Conservation (phyloP, 2,888 invertebrate species). For the Tineola bisselliella region DNA sequence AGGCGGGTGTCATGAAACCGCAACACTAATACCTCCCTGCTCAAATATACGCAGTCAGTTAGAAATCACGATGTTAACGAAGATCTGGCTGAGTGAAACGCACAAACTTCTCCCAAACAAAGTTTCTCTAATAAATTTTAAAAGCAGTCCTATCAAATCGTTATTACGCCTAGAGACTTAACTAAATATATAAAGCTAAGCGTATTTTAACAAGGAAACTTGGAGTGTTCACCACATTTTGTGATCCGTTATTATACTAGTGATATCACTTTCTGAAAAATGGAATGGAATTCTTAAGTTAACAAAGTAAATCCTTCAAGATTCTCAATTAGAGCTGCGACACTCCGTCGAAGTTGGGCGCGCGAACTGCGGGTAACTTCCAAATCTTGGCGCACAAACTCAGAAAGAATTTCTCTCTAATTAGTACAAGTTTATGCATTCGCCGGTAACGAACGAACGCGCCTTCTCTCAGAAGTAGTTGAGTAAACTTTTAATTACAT, state of each 20-base stretch:
- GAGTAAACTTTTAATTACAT: constrained; percentile 53
- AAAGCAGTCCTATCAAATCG: background rate
- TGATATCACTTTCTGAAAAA: background rate
- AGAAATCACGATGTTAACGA: constrained; percentile 49
- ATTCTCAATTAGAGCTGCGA: constrained; percentile 64
- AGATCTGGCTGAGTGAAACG: constrained; percentile 39
- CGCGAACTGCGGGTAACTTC: constrained; percentile 28
- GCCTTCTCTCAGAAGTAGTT: constrained; percentile 26
- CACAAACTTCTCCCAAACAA: constrained; percentile 20
- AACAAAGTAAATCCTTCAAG: constrained; percentile 31
- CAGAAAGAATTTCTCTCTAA: constrained; percentile 59
- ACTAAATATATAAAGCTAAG: background rate
- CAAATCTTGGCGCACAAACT: constrained; percentile 51
- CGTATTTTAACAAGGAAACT: background rate
- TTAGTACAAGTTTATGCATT: constrained; percentile 65
- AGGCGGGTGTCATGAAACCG: constrained; percentile 36
- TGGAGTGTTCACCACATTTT: background rate
- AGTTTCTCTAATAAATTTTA: constrained; percentile 4
- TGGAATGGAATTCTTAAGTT: background rate
- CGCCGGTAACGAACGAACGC: constrained; percentile 32
- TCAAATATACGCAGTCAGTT: constrained; percentile 57
- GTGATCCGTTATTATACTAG: background rate
- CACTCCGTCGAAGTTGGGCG: constrained; percentile 48
- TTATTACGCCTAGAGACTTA: background rate
- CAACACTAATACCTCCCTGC: constrained; percentile 47